These are phyloP conservation scores for Catharus fuscescens DNA, from an alignment of 2,113 vertebrate genomes.

Conservation along the genomic window DNA sequence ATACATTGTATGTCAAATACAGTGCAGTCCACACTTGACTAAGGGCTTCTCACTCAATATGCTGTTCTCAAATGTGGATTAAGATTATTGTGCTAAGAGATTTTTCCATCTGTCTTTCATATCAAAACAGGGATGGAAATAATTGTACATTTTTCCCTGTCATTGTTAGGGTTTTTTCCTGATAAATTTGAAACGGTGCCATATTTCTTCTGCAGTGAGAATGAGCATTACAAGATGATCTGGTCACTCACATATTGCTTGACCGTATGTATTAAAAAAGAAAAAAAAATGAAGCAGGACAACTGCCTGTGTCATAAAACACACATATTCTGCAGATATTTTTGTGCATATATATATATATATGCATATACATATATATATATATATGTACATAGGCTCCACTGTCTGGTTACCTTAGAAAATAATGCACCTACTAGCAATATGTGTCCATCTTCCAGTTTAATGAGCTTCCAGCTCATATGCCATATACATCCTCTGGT, in stretches of 20 bases:
- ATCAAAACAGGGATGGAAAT: background rate
- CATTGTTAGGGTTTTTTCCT: background rate
- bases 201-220: background rate
- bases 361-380: background rate
- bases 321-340: background rate
- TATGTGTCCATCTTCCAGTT: background rate
- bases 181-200: background rate
- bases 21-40: background rate
- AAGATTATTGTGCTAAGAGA: background rate
- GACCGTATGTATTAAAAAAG: background rate
- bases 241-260: background rate
- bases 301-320: background rate
- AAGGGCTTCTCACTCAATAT: background rate
- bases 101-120: background rate
- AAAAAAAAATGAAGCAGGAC: background rate
- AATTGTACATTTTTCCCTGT: background rate
- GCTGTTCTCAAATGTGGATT: background rate
- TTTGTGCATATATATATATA: background rate
- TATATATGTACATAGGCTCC: background rate
- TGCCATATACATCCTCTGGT: background rate
- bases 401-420: background rate
- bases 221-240: background rate
- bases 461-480: background rate
- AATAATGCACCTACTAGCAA: background rate
- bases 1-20: background rate